These are phyloP conservation scores for Diplodus sargus DNA, from an alignment of 2,797 vertebrate species.

Conservation along the genomic window DNA sequence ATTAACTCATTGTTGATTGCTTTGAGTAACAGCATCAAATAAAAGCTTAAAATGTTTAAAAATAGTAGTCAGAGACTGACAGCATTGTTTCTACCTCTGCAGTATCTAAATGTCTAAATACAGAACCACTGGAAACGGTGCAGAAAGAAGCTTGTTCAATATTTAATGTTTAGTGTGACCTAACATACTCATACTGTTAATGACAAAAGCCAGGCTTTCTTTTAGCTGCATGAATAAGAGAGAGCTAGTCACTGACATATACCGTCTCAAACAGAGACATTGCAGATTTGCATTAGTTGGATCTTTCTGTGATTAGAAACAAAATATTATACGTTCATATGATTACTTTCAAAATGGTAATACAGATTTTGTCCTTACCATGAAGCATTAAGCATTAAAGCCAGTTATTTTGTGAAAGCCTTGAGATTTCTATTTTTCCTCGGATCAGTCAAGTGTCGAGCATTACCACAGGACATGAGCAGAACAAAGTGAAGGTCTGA, in stretches of 20 bases:
- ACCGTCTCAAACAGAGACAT: background rate
- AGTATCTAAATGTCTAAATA: background rate
- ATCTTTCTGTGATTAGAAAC: background rate
- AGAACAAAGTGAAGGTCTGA: conserved; percentile 10
- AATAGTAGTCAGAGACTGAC: background rate
- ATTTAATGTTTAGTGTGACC: conserved; percentile 34
- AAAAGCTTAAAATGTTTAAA: background rate
- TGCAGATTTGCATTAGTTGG: background rate
- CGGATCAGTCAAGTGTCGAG: background rate
- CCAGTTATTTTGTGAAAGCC: background rate
- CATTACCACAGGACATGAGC: background rate
- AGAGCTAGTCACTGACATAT: background rate
- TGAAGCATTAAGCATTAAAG: background rate
- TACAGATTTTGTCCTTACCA: background rate
- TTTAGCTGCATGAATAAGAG: background rate
- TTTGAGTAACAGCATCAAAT: background rate
- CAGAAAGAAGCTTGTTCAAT: conserved; percentile 27
- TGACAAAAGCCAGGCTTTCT: background rate
- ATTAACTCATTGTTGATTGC: background rate
- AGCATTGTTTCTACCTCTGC: background rate
- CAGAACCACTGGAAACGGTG: background rate
- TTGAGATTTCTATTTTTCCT: background rate
- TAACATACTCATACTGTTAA: conserved; percentile 1
- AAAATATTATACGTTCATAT: background rate
- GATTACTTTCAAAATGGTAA: background rate